Evolutionary conservation across 2,797 vertebrate species (phyloP), one percentile per base, ranked within the genome.

Genomic region (Anguilla obscura): DNA sequence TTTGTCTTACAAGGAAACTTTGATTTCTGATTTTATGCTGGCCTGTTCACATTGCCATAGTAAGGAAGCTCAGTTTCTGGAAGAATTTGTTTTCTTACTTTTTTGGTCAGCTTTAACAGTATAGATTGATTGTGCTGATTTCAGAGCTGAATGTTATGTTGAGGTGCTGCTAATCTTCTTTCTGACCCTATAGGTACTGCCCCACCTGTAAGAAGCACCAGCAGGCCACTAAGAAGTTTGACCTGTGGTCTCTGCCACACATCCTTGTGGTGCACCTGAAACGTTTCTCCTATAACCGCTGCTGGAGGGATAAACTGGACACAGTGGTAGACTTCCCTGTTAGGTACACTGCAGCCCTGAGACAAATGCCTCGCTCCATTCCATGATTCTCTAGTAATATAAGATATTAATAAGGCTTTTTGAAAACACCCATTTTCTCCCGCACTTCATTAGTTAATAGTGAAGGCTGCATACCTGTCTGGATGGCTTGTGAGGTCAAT

Each of bases 231-330:
- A 99, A 99, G 93, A 99, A 99, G 93, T 98, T 99, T 93, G 98
- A 99, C 91, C 89, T 99, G 90, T 99, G 98, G 98, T 97, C 97
- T 24, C 93, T 99, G 94, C 98, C 98, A 82, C 96, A 95, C 90
- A 95, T 98, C 90, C 95, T 99, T 90, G 98, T 99, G 0, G 98
- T 99, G 82, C 98, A 99, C 92, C 95, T 99, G 48, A 99, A 99
- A 91, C 97, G 98, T 10, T 99, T 99, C 94, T 98, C 98, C 0
- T 99, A 99, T 91, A 99, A 96, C 91, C 97, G 97, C 92, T 98
- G 98, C 91, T 99, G 97, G 97, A 96, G 98, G 91, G 98, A 99
- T 95, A 99, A 99, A 90, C 97, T 99, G 30, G 98, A 99, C 93
- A 98, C 98, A 0, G 96, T 98, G 14, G 98, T 99, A 92, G 97